These are phyloP conservation scores for Saccostrea cuccullata DNA, from an alignment of 1,140 invertebrate genomes.

Conservation along the genomic window DNA sequence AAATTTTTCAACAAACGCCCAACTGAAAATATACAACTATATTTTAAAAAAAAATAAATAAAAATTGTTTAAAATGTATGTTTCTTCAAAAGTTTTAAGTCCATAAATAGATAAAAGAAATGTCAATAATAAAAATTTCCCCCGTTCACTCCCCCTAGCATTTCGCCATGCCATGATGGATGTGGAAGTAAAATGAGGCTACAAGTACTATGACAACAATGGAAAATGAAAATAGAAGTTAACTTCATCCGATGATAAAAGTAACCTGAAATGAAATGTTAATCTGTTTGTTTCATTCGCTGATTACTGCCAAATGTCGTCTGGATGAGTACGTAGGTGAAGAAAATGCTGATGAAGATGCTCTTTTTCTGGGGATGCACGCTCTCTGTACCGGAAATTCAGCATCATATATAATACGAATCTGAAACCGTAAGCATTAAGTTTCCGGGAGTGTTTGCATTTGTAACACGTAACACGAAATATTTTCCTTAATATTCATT, in stretches of 20 bases:
- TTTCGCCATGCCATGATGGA: background rate
- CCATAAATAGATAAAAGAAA: background rate
- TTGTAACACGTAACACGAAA: background rate
- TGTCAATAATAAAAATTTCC: background rate
- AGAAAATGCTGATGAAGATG: constrained; percentile 22
- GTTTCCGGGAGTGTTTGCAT: background rate
- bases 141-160: background rate
- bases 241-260: background rate
- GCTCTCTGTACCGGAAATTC: constrained; percentile 8
- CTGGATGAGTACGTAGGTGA: background rate
- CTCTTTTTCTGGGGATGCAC: background rate
- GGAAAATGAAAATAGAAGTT: background rate
- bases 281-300: background rate
- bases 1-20: background rate
- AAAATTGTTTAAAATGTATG: background rate
- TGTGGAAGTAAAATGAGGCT: background rate
- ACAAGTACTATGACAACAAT: background rate
- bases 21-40: background rate
- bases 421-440: background rate
- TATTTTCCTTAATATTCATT: background rate
- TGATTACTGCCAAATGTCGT: background rate
- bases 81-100: background rate
- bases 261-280: background rate
- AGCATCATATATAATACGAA: background rate
- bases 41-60: too few relatives aligned